Conservation (phyloP, 2,797 vertebrate genomes). For the Muraenolepis orangiensis region DNA sequence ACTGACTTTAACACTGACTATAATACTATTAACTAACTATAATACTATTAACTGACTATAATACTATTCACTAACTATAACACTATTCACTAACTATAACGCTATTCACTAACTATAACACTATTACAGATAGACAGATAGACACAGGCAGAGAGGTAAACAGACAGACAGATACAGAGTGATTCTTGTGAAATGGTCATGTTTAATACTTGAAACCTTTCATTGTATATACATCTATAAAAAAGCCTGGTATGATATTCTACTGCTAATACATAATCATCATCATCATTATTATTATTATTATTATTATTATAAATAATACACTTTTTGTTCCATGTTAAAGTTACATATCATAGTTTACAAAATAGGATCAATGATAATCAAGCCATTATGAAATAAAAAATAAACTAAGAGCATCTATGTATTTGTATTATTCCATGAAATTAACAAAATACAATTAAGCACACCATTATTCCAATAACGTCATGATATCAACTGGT, state of each 20-base stretch:
- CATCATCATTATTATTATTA: not conserved
- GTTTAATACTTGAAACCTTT: conserved; percentile 96
- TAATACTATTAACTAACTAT: no score
- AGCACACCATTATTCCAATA: conserved; percentile 70
- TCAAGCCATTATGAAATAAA: conserved; percentile 75
- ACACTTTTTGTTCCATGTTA: conserved; percentile 84
- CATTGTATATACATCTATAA: conserved; percentile 99
- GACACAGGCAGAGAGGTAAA: not conserved
- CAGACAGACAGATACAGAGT: conserved; percentile 42
- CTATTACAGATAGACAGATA: not conserved
- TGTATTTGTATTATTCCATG: conserved; percentile 71
- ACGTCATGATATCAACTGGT: conserved; percentile 75
- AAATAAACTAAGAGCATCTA: conserved; percentile 69
- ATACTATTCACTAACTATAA: no score
- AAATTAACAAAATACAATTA: conserved; percentile 63
- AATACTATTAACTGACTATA: no score
- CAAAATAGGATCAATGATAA: conserved; percentile 83
- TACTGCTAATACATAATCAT: conserved; percentile 77
- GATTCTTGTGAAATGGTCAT: conserved; percentile 91
- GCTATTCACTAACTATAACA: no score
- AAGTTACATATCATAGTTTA: conserved; percentile 86
- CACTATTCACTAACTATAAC: no score
- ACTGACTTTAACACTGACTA: no score
- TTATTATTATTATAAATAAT: conserved; percentile 73
- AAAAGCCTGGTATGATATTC: conserved; percentile 91